Percentiles rank a stretch among this genome's conserved stretches.
These are phyloP conservation scores for Lacanobia wlatinum DNA, from an alignment of 2,888 invertebrate species.

Conservation along the genomic window DNA sequence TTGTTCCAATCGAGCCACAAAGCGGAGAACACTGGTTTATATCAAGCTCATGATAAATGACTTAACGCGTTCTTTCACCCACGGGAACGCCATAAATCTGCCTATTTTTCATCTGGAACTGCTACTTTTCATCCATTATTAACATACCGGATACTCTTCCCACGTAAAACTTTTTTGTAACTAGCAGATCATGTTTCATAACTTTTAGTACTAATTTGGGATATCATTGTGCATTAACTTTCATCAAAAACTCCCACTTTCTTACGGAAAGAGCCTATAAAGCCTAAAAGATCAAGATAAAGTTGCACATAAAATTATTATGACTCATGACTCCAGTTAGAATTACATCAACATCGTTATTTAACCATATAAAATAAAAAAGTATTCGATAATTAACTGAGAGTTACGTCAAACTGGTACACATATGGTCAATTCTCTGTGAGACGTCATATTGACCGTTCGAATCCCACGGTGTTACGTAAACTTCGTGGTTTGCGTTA, in stretches of 20 bases:
- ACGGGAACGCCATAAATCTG: slow-evolving; percentile 15
- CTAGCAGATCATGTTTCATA: slow-evolving; percentile 58
- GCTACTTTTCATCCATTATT: slow-evolving; percentile 43
- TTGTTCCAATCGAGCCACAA: not conserved
- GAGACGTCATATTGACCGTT: slow-evolving; percentile 65
- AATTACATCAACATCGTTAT: slow-evolving; percentile 63
- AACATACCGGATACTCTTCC: slow-evolving; percentile 61
- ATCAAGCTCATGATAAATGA: slow-evolving; percentile 25
- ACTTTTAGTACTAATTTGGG: slow-evolving; percentile 62
- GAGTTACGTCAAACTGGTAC: slow-evolving; percentile 60
- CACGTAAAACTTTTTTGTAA: slow-evolving; percentile 48
- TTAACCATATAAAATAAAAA: slow-evolving; percentile 53
- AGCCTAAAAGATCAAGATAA: slow-evolving; percentile 59
- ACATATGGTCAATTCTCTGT: slow-evolving; percentile 67
- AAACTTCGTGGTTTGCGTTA: slow-evolving; percentile 62
- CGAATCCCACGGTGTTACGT: slow-evolving; percentile 78
- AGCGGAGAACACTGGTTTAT: not conserved
- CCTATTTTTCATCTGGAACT: slow-evolving; percentile 50
- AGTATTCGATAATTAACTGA: slow-evolving; percentile 61
- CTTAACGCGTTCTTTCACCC: slow-evolving; percentile 33
- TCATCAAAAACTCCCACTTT: slow-evolving; percentile 67
- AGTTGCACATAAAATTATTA: slow-evolving; percentile 61
- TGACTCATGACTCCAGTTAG: slow-evolving; percentile 50
- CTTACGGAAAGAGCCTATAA: slow-evolving; percentile 51
- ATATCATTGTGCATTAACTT: slow-evolving; percentile 56